These are phyloP conservation scores for Argyrosomus japonicus DNA, from an alignment of 2,113 vertebrate species.

Conservation along the genomic window DNA sequence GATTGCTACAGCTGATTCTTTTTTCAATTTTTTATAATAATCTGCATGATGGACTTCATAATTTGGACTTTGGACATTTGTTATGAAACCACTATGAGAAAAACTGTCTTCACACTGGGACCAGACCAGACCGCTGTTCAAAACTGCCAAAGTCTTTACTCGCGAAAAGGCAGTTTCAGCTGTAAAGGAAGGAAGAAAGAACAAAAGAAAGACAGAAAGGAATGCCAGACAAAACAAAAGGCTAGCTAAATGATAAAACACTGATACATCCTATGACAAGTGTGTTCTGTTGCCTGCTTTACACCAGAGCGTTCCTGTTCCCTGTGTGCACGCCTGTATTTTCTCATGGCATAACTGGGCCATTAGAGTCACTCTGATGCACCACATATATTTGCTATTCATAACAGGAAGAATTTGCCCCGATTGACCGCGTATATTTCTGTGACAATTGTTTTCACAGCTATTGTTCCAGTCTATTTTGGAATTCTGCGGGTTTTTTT, in stretches of 20 bases:
- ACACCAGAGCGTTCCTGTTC: constrained; percentile 11
- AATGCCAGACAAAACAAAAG: not conserved
- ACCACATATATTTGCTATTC: constrained; percentile 75
- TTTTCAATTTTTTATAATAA: no score
- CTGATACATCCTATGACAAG: not conserved
- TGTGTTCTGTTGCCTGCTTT: constrained; percentile 3
- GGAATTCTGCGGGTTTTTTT: constrained; percentile 57
- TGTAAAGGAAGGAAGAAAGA: not conserved
- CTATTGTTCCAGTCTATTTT: constrained; percentile 73
- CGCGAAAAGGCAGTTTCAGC: not conserved
- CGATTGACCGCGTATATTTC: constrained; percentile 64
- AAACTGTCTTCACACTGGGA: no score
- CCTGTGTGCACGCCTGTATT: constrained; percentile 34
- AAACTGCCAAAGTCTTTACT: not conserved
- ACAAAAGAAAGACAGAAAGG: not conserved
- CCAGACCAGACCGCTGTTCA: not conserved
- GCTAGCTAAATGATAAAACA: not conserved
- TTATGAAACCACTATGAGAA: no score
- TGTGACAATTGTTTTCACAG: constrained; percentile 77
- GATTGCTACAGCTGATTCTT: no score
- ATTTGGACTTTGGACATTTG: no score
- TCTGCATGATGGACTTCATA: no score
- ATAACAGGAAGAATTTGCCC: constrained; percentile 76
- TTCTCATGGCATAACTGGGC: constrained; percentile 72
- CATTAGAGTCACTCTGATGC: constrained; percentile 73